A percentile compares a stretch with the other conserved stretches of the same genome.
phyloP scores from a whole-genome alignment of 2,797 vertebrate species.

The Microcaecilia unicolor region DNA sequence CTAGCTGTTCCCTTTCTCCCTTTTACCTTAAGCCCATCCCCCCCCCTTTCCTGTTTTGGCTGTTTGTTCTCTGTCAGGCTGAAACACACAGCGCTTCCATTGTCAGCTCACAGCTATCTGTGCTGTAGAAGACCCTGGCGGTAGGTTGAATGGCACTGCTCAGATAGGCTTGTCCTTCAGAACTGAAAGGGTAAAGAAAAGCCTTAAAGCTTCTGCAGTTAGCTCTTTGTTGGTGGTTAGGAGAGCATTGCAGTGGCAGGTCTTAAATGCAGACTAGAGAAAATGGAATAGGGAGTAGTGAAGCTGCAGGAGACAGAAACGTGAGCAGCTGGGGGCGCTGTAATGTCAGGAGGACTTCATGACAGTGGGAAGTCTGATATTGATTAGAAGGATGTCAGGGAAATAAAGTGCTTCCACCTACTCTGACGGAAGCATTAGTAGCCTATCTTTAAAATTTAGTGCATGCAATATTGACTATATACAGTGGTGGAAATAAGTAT shows the following conservation, averaged over 20 bases:
- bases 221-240: too few species aligned
- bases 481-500: too few species aligned
- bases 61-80: slow-evolving; percentile 34
- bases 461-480: too few species aligned
- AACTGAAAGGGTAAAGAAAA: not conserved
- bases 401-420: too few species aligned
- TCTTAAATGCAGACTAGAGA: too few species aligned
- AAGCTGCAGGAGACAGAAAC: slow-evolving; percentile 12
- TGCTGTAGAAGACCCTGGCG: slow-evolving; percentile 23
- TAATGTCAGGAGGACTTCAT: slow-evolving; percentile 11
- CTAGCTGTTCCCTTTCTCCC: slow-evolving; percentile 12
- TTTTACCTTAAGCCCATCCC: slow-evolving; percentile 10
- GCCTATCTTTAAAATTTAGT: too few species aligned
- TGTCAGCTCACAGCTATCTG: slow-evolving; percentile 33
- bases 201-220: slow-evolving; percentile 16
- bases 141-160: slow-evolving; percentile 18
- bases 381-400: slow-evolving; percentile 11
- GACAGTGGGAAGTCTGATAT: slow-evolving; percentile 1
- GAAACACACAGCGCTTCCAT: slow-evolving; percentile 20
- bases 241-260: slow-evolving; percentile 5
- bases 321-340: slow-evolving; percentile 1
- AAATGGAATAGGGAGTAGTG: too few species aligned
- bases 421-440: too few species aligned
- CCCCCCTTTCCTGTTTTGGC: slow-evolving; percentile 20
- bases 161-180: slow-evolving; percentile 30